These are phyloP conservation scores for Sisyra terminalis DNA, from an alignment of 2,888 invertebrate species.

Conservation along the genomic window DNA sequence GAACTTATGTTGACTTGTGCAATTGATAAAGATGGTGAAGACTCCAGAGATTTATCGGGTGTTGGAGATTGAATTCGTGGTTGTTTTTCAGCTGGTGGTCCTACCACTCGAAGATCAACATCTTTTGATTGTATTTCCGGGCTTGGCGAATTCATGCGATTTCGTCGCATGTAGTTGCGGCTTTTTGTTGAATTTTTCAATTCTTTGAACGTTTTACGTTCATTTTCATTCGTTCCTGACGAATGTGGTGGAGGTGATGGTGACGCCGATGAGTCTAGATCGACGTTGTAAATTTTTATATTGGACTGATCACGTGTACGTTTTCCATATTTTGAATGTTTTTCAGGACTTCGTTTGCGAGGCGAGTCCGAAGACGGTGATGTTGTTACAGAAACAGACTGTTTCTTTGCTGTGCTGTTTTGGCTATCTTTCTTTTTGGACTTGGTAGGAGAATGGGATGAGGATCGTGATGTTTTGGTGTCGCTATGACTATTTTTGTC, in stretches of 20 bases:
- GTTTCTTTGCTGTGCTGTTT: slow-evolving; percentile 13
- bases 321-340: slow-evolving; percentile 9
- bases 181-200: slow-evolving; percentile 38
- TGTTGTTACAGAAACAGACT: slow-evolving; percentile 8
- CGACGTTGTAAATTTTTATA: slow-evolving; percentile 5
- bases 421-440: slow-evolving; percentile 15
- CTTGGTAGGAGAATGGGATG: slow-evolving; percentile 15
- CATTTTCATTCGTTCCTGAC: slow-evolving; percentile 17
- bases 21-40: slow-evolving; percentile 14
- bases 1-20: slow-evolving; percentile 13
- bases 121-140: slow-evolving; percentile 27
- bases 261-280: slow-evolving; percentile 7
- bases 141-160: slow-evolving; percentile 41
- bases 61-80: slow-evolving; percentile 17
- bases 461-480: slow-evolving; percentile 11
- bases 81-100: slow-evolving; percentile 25
- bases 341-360: slow-evolving; percentile 9
- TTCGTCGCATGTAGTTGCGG: slow-evolving; percentile 48
- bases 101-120: slow-evolving; percentile 24
- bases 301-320: slow-evolving; percentile 8
- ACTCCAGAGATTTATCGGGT: slow-evolving; percentile 12
- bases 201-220: slow-evolving; percentile 30
- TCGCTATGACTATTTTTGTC: slow-evolving; percentile 6
- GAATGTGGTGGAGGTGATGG: slow-evolving; percentile 16
- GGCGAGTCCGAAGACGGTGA: slow-evolving; percentile 4